Conservation (phyloP, 2,888 invertebrate species). For the Cacoxenus indagator region DNA sequence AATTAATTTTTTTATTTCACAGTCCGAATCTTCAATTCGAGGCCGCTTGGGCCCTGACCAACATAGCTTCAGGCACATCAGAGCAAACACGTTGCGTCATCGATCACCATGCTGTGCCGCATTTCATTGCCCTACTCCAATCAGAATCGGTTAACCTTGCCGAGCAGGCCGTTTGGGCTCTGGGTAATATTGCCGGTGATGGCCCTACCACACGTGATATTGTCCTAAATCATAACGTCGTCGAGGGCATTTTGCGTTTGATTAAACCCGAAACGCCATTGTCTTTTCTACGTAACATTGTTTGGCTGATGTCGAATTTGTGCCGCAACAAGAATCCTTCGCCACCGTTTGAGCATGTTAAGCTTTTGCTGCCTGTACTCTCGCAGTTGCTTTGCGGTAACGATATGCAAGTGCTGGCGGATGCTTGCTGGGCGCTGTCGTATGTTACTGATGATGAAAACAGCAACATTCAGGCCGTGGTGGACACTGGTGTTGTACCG, state of each 20-base stretch:
- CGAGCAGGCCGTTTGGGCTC: slow-evolving; percentile 97
- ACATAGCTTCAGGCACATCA: slow-evolving; percentile 95
- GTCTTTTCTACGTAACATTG: slow-evolving; percentile 83
- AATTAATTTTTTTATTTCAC: not conserved
- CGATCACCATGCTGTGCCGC: slow-evolving; percentile 86
- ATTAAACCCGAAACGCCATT: slow-evolving; percentile 76
- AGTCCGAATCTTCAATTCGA: slow-evolving; percentile 90
- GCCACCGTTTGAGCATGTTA: slow-evolving; percentile 83
- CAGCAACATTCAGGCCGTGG: slow-evolving; percentile 88
- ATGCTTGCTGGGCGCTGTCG: slow-evolving; percentile 95
- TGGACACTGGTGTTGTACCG: slow-evolving; percentile 79
- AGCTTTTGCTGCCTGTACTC: slow-evolving; percentile 81
- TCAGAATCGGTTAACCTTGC: slow-evolving; percentile 80
- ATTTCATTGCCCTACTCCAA: slow-evolving; percentile 80
- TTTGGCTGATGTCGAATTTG: slow-evolving; percentile 94
- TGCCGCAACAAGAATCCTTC: slow-evolving; percentile 95
- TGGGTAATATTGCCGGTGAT: slow-evolving; percentile 98
- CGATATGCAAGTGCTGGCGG: slow-evolving; percentile 88
- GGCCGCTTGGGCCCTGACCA: slow-evolving; percentile 97
- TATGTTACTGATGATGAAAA: slow-evolving; percentile 94
- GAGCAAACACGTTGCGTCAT: slow-evolving; percentile 92
- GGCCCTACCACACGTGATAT: slow-evolving; percentile 85
- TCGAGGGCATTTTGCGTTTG: slow-evolving; percentile 79
- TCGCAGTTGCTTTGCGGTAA: slow-evolving; percentile 78
- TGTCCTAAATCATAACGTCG: slow-evolving; percentile 80